A percentile compares a stretch with the other conserved stretches of the same genome.
phyloP scores from a whole-genome alignment of 2,113 vertebrate species.

The Tupaia tana region DNA sequence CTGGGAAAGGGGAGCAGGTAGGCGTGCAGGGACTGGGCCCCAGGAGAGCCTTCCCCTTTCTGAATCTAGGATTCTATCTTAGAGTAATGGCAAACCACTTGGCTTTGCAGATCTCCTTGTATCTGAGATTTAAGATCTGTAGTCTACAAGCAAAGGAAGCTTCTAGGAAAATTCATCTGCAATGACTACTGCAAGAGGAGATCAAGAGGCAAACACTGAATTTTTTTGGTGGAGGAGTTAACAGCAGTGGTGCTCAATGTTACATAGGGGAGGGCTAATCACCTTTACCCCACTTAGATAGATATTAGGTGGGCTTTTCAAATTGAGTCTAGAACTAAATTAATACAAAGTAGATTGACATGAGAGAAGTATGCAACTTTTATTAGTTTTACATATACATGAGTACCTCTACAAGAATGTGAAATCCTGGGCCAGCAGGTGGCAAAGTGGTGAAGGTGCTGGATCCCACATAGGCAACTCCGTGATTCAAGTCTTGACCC shows the following conservation, averaged over 20 bases:
- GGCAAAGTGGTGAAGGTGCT: no score
- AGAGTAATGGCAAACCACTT: not conserved
- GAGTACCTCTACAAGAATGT: no score
- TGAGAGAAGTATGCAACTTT: no score
- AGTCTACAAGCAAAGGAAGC: not conserved
- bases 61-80: not conserved
- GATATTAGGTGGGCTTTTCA: no score
- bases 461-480: no score
- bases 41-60: not conserved
- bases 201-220: not conserved
- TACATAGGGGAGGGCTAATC: not conserved
- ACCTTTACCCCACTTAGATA: no score
- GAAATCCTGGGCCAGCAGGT: no score
- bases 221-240: not conserved
- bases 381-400: no score
- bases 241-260: not conserved
- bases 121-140: slow-evolving; percentile 4
- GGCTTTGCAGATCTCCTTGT: not conserved
- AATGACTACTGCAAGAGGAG: slow-evolving; percentile 3
- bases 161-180: not conserved
- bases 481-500: no score
- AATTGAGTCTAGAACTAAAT: no score
- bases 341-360: no score
- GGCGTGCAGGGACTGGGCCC: not conserved
- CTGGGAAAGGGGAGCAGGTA: not conserved